A percentile compares a stretch with the other conserved stretches of the same genome.
These are phyloP conservation scores for Tinea pellionella DNA, from an alignment of 2,888 invertebrate genomes.

Conservation along the genomic window DNA sequence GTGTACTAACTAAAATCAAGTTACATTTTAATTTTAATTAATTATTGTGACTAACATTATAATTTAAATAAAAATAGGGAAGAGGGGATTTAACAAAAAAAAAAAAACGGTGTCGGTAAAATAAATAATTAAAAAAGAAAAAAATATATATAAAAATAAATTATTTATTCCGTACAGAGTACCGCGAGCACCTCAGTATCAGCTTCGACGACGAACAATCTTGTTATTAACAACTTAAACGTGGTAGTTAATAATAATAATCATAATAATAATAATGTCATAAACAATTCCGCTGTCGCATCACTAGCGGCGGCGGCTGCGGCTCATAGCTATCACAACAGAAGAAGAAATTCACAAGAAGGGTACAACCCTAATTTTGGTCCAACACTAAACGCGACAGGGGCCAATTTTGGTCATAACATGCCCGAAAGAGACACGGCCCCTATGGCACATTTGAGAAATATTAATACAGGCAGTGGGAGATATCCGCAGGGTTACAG, in stretches of 20 bases:
- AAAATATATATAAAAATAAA: not conserved
- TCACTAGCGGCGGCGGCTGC: conserved; percentile 62
- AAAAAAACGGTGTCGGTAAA: not conserved
- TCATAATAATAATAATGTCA: conserved; percentile 64
- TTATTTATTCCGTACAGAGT: conserved; percentile 35
- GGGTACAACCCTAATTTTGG: conserved; percentile 54
- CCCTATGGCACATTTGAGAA: conserved; percentile 60
- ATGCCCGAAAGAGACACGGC: conserved; percentile 55
- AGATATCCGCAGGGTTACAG: conserved; percentile 59
- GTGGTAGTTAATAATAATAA: conserved; percentile 68
- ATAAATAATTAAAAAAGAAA: not conserved
- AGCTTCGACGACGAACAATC: conserved; percentile 64
- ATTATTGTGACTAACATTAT: not conserved
- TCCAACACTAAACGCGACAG: conserved; percentile 56
- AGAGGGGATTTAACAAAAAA: not conserved
- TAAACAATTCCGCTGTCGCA: conserved; percentile 64
- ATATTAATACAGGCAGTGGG: conserved; percentile 54
- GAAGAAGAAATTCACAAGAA: conserved; percentile 59
- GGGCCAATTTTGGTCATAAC: conserved; percentile 49
- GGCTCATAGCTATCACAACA: conserved; percentile 58
- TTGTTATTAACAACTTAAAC: conserved; percentile 62
- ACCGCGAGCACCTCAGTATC: conserved; percentile 58
- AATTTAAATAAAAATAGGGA: not conserved
- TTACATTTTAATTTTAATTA: too few relatives aligned
- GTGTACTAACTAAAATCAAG: too few relatives aligned